These are phyloP conservation scores for Florisuga fusca DNA, from an alignment of 2,797 vertebrate genomes.

Conservation along the genomic window DNA sequence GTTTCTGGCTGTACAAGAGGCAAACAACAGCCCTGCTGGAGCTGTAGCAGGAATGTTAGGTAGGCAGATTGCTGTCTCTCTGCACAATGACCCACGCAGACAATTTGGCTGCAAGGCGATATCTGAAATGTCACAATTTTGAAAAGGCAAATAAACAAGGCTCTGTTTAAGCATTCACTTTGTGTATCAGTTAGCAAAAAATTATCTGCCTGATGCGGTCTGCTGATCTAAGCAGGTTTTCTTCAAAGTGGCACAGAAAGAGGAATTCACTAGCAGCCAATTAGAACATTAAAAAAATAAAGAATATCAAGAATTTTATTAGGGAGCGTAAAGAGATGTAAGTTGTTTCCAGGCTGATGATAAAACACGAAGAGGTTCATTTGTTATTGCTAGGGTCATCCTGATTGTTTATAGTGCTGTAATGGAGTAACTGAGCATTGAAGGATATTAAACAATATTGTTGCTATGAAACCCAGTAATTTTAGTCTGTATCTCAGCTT, in stretches of 20 bases:
- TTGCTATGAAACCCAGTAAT: background rate
- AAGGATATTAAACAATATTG: constrained; percentile 40
- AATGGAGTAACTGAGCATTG: constrained; percentile 42
- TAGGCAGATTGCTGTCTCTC: constrained; percentile 14
- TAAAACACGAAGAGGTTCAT: constrained; percentile 43
- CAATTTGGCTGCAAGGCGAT: background rate
- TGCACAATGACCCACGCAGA: constrained; percentile 22
- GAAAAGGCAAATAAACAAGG: constrained; percentile 58
- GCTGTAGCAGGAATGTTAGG: background rate
- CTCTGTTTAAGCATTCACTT: constrained; percentile 23
- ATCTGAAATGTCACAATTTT: constrained; percentile 64
- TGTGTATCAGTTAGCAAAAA: constrained; percentile 50
- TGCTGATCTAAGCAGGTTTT: constrained; percentile 63
- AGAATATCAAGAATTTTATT: constrained; percentile 39
- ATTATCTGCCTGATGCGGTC: background rate
- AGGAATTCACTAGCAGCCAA: constrained; percentile 43
- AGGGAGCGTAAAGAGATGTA: constrained; percentile 4
- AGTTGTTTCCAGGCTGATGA: constrained; percentile 32
- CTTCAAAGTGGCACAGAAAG: constrained; percentile 35
- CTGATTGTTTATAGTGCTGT: constrained; percentile 49
- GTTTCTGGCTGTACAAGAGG: background rate
- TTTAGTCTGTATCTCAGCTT: background rate
- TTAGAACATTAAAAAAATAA: constrained; percentile 41
- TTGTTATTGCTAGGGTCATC: constrained; percentile 41
- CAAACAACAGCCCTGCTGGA: accelerated